Evolutionary conservation across 2,113 vertebrate genomes (phyloP), one percentile per base, ranked within the genome.

Genomic region (Epinephelus lanceolatus): DNA sequence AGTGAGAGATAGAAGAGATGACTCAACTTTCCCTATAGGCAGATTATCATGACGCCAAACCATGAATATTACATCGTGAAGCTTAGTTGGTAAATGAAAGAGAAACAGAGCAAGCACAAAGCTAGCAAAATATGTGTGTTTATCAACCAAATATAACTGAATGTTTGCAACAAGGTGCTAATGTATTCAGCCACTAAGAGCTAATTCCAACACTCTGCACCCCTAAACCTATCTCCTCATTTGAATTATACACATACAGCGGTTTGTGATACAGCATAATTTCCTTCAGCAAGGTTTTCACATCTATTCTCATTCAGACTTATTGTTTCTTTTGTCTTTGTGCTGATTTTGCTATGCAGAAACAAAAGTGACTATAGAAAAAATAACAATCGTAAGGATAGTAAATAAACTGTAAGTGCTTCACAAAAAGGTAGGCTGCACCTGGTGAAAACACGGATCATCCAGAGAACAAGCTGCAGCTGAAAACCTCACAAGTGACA

Each of bases 111-210:
- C 1, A 25, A 73, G 47, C 6, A 67, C 3, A 71, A 77, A 33
- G 19, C 12, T 7, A 21, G 30, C 3, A 71, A 79, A 71, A 30
- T 17, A 21, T 25, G 10, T 60, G 40, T 47, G 40, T 83, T 66
- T 78, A 71, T 61, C 25, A 21, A 73, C 59, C 42, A 80, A 80
- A 83, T 71, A 62, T 42, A 59, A 65, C 30, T 53, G 49, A 69
- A 68, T 59, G 60, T 17, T 74, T 74, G 56, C 55, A 71, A 59
- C 15, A 30, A 68, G 18, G 82, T 57, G 56, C 33, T 82, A 79
- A 76, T 84, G 56, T 55, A 82, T 88, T 73, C 72, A 65, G 66
- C 60, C 42, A 53, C 30, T 21, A 33, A 61, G 47, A 67, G 78
- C 12, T 55, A 30, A 63, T 75, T 73, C 37, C 61, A 56, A 27